Conservation (phyloP, 2,113 vertebrate species). For the Chloroceryle aenea region DNA sequence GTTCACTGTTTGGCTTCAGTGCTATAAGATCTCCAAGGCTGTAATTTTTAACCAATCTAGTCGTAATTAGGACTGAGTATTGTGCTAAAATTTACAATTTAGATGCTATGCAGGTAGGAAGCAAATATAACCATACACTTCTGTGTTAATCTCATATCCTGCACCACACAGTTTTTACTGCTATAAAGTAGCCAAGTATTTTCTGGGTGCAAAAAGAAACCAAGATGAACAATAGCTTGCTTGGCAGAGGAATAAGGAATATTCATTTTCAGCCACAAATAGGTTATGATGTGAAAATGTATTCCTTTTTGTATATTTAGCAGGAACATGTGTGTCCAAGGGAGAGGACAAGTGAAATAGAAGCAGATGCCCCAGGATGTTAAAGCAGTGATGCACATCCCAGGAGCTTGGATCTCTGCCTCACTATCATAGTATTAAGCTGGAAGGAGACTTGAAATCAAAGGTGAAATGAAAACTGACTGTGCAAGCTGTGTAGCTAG, state of each 20-base stretch:
- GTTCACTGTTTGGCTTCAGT: background rate
- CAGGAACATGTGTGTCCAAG: background rate
- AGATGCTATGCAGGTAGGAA: background rate
- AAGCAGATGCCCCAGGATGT: background rate
- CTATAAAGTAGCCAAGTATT: background rate
- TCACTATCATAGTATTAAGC: background rate
- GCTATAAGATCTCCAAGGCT: background rate
- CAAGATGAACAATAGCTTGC: background rate
- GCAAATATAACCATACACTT: background rate
- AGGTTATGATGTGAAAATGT: background rate
- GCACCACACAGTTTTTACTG: background rate
- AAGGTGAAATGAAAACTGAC: background rate
- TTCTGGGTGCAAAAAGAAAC: background rate
- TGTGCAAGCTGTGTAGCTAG: background rate
- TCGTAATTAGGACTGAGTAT: background rate
- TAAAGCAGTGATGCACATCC: accelerated
- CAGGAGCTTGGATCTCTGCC: background rate
- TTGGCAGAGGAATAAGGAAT: background rate
- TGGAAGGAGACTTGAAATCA: background rate
- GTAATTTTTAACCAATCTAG: background rate
- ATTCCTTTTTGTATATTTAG: background rate
- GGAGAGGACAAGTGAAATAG: background rate
- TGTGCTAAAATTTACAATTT: background rate
- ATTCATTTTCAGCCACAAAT: background rate
- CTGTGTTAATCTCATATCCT: background rate